Percentiles rank a stretch among this genome's conserved stretches.
Evolutionary conservation across 2,888 invertebrate species (phyloP).

Genomic region (Ochropleura leucogaster): DNA sequence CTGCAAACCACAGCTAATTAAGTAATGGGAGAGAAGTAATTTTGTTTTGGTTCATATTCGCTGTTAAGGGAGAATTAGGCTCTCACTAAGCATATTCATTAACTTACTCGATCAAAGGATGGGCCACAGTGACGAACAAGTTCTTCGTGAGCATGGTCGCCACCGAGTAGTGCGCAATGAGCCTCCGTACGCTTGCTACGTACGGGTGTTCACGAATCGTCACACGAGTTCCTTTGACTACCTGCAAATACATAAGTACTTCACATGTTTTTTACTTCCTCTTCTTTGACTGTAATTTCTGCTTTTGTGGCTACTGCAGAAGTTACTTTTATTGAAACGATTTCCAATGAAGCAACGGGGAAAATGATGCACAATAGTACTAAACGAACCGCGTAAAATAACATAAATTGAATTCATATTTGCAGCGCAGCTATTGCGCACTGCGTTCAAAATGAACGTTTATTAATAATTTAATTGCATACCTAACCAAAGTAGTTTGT

Average conservation of each 20-base stretch:
- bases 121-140: slow-evolving; percentile 80
- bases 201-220: slow-evolving; percentile 83
- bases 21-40: slow-evolving; percentile 46
- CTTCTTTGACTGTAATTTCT: background rate
- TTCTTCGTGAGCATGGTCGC: slow-evolving; percentile 77
- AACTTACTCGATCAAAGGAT: slow-evolving; percentile 79
- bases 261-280: background rate
- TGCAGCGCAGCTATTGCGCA: background rate
- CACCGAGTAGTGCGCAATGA: slow-evolving; percentile 76
- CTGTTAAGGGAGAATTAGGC: slow-evolving; percentile 12
- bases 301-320: background rate
- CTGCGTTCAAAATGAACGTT: background rate
- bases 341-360: background rate
- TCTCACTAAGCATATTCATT: slow-evolving; percentile 33
- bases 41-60: slow-evolving; percentile 33
- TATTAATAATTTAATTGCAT: background rate
- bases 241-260: slow-evolving; percentile 67
- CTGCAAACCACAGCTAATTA: slow-evolving; percentile 16
- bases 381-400: background rate
- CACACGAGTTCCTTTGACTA: slow-evolving; percentile 79
- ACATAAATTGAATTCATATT: slow-evolving; percentile 6
- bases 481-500: background rate
- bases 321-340: slow-evolving; percentile 4
- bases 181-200: slow-evolving; percentile 80
- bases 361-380: background rate